Conservation (phyloP, 1,140 invertebrate genomes). For the Pseudomyrmex dendroicus region DNA sequence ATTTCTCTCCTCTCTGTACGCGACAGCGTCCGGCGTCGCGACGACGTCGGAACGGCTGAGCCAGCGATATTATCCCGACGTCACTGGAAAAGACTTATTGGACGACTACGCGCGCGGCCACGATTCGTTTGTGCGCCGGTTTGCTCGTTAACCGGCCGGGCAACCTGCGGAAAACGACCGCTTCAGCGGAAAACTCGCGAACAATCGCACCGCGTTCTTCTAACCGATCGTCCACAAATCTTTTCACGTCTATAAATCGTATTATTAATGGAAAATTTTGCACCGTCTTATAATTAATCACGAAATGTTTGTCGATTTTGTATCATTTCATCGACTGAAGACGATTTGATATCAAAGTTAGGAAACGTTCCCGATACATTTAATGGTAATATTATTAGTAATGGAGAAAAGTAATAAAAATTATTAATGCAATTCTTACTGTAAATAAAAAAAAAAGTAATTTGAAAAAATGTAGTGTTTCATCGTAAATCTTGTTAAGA, state of each 20-base stretch:
- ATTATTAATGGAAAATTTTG: too few relatives aligned
- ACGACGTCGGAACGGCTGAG: slow-evolving; percentile 48
- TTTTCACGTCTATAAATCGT: background rate
- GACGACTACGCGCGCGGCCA: background rate
- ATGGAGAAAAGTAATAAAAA: too few relatives aligned
- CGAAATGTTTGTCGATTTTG: too few relatives aligned
- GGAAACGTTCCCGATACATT: too few relatives aligned
- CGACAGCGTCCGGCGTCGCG: slow-evolving; percentile 19
- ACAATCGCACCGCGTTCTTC: slow-evolving; percentile 7
- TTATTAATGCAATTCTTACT: too few relatives aligned
- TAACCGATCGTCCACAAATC: slow-evolving; percentile 1
- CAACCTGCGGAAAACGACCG: slow-evolving; percentile 10
- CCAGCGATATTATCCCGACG: slow-evolving; percentile 32
- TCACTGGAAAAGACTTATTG: slow-evolving; percentile 46
- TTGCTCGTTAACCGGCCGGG: slow-evolving; percentile 20
- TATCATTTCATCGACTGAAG: too few relatives aligned
- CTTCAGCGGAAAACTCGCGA: slow-evolving; percentile 37
- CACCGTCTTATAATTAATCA: too few relatives aligned
- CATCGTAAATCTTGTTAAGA: background rate
- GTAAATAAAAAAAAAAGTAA: too few relatives aligned
- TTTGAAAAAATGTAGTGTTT: background rate
- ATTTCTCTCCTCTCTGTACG: background rate
- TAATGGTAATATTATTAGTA: too few relatives aligned
- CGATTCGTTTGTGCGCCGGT: background rate
- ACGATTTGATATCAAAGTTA: too few relatives aligned